A percentile compares a stretch with the other conserved stretches of the same genome.
These are phyloP conservation scores for Tipula vernalis DNA, from an alignment of 2,888 invertebrate genomes.

Conservation along the genomic window DNA sequence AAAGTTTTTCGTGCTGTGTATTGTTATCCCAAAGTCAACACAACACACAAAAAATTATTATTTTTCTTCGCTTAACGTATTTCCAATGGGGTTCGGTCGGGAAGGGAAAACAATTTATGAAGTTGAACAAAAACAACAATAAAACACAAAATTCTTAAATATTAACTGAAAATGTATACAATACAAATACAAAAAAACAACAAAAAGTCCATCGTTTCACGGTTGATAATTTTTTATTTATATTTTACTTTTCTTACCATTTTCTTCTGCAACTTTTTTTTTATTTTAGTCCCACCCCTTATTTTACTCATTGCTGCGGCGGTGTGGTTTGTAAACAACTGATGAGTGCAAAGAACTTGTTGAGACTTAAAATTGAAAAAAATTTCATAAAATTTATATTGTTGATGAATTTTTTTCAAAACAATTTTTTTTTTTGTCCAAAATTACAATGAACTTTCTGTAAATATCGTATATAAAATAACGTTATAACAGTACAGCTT, in stretches of 20 bases:
- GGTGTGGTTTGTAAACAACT: background rate
- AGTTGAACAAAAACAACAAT: background rate
- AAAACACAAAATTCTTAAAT: background rate
- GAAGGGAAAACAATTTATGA: background rate
- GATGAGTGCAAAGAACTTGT: background rate
- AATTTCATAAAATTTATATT: background rate
- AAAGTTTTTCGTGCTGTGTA: background rate
- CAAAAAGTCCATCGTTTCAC: constrained; percentile 4
- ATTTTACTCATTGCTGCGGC: background rate
- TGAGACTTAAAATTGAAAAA: background rate
- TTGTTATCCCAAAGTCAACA: background rate
- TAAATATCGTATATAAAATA: background rate
- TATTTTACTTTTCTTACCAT: background rate
- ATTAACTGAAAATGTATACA: background rate
- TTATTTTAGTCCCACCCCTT: background rate
- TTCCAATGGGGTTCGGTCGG: background rate
- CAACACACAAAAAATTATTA: background rate
- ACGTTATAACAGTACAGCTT: background rate
- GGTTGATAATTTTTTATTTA: background rate
- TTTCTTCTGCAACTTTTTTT: background rate
- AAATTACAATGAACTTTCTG: background rate
- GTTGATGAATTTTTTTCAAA: background rate
- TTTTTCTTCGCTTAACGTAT: background rate
- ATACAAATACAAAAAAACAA: background rate
- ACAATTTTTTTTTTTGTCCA: background rate